Conservation (phyloP, 2,888 invertebrate genomes). For the Scaptomyza caliginosa region DNA sequence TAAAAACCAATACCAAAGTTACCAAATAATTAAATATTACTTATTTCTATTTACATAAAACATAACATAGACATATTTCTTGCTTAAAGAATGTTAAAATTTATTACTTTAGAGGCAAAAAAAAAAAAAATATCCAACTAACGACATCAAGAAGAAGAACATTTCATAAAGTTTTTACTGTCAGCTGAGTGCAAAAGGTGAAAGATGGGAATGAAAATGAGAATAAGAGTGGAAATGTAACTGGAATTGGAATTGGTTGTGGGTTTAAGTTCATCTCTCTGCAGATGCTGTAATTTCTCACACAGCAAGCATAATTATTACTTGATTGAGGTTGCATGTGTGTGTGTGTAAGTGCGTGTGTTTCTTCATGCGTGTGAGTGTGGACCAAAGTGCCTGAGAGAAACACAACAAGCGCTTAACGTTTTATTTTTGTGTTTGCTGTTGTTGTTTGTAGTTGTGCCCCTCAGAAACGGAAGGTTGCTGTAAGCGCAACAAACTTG, state of each 20-base stretch:
- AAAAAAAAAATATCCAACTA: not conserved
- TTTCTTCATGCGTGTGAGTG: slow-evolving; percentile 10
- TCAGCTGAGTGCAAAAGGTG: slow-evolving; percentile 6
- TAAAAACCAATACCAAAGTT: no score
- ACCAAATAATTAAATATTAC: no score
- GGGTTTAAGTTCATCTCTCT: not conserved
- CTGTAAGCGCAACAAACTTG: slow-evolving; percentile 40
- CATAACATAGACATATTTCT: not conserved
- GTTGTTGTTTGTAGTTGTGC: slow-evolving; percentile 24
- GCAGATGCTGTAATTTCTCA: slow-evolving; percentile 42
- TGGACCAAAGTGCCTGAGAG: slow-evolving; percentile 22
- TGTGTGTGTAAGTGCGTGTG: slow-evolving; percentile 7
- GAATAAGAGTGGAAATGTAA: slow-evolving; percentile 4
- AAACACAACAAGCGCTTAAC: slow-evolving; percentile 32
- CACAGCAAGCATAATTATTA: slow-evolving; percentile 61
- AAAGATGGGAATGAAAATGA: slow-evolving; percentile 1
- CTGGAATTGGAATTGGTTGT: slow-evolving; percentile 28
- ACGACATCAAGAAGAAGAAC: not conserved
- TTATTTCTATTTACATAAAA: no score
- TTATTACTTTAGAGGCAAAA: not conserved
- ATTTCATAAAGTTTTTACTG: slow-evolving; percentile 18
- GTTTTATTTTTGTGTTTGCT: slow-evolving; percentile 44
- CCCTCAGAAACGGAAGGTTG: slow-evolving; percentile 23
- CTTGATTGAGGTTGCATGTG: slow-evolving; percentile 53
- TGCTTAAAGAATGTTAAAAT: not conserved